Base-by-base conservation (phyloP, 2,888 invertebrate species). In the Endotricha flammealis region DNA sequence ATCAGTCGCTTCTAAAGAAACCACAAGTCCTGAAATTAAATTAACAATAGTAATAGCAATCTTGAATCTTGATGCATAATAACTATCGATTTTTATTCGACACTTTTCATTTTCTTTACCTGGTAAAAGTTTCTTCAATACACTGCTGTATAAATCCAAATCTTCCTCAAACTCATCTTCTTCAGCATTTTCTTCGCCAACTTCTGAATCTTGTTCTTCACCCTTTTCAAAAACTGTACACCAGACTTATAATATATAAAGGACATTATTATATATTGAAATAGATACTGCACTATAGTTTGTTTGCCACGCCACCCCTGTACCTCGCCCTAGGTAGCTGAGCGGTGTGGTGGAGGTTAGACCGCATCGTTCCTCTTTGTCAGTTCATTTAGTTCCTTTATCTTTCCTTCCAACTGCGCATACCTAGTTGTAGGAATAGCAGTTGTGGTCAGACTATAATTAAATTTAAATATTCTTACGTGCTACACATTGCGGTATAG, bases 1-100 rank as follows among this genome's bases (percentile, higher is more conserved):
- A 48, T 92, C 91, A 1, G 78, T 77, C 1, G 91, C 91, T 37
- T 90, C 88, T 23, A 92, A 62, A 5, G 77, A 79, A 12, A 89
- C 80, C 0, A 89, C 85, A 27, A 88, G 68, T 40, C 88, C 88
- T 71, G 77, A 63, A 41, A 36, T 29, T 0, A 14, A 7, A 12
- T 23, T 11, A 12, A 11, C 8, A 4, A 4, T 8, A 1, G 6
- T n/a, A n/a, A n/a, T n/a, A n/a, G 8, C 7, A n/a, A 13, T 14
- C 4, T 12, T 29, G 8, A 4, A 27, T 7, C 4, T 12, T 12
- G 12, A 27, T 28, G 12, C 4, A 28, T n/a, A 28, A 24, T 6
- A 24, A 11, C 11, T 24, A 1, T n/a, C n/a, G n/a, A n/a, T n/a
- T n/a, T n/a, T n/a, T n/a, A n/a, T n/a, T n/a, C n/a, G n/a, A n/a